Base-by-base conservation (phyloP, 2,888 invertebrate species). In the Pseudococcus jackbeardsleyi region DNA sequence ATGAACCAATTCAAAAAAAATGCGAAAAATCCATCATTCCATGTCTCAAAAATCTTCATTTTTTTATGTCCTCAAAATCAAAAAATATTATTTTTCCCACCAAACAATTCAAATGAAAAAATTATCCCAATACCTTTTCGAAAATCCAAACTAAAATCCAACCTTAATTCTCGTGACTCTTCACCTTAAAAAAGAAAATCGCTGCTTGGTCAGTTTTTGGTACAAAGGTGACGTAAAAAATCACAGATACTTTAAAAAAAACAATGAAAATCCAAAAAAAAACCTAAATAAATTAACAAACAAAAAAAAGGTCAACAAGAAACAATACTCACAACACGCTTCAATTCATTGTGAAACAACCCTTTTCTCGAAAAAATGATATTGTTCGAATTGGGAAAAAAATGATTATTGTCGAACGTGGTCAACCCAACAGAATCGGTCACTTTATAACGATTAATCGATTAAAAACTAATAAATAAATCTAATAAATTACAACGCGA, bases 401-500 rank as follows among this genome's bases (percentile, higher is more conserved):
- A 59, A 59, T 7, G 19, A 19, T 8, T 72, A 72, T 72, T 72
- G 33, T 72, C 68, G 11, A 72, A 72, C 68, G 68, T 26, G 59
- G 59, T 59, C 19, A 59, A 59, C 64, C 64, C 68, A 33, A 72
- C 5, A 11, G 33, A 72, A 72, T 33, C 68, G 68, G 68, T 72
- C 68, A 72, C 33, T 72, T 26, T 26, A 72, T 59, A 59, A 59
- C 59, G 33, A 72, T 72, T 26, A 26, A 72, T 72, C 68, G 68
- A 72, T 26, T 59, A 59, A 59, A 59, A 33, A 33, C 59, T 59
- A 79, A 79, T 42, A 79, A 79, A 79, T 26, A 42, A 79, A 79
- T 19, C 42, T 79, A 79, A 72, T 39, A 72, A 42, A 79, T 22
- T 79, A 79, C 79, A 79, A 79, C 79, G 79, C 17, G n/a, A 79